Evolutionary conservation across 2,888 invertebrate genomes (phyloP), one percentile per base, ranked within the genome.

Genomic region (Griposia aprilina): DNA sequence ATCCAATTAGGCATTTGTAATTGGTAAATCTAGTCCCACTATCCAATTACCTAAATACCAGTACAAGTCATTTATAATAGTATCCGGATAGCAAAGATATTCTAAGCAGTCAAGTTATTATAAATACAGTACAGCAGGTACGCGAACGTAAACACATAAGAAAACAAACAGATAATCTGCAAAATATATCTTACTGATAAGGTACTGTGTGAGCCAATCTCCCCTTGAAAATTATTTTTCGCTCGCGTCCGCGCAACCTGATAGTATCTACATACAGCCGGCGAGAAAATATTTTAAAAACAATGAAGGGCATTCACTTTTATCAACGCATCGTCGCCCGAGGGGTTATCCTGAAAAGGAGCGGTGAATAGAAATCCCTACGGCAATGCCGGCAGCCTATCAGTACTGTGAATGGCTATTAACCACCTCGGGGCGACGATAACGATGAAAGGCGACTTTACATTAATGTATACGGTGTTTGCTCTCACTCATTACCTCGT

Each of bases 351-450:
- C 89, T 95, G 95, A 95, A 96, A 94, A 92, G 95, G 91, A 89
- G 83, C 88, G 83, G 81, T 95, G 95, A 95, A 95, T 95, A 93
- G 94, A 90, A 91, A 91, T 92, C 93, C 94, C 94, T 84, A 89
- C 90, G 93, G 94, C 92, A 89, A 90, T 91, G 92, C 93, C 92
- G 93, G 92, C 91, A 94, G 94, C 93, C 94, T 94, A 94, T 94
- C 94, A 94, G 93, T 93, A 92, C 93, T 90, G 92, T 95, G 95
- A 95, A 95, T 94, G 94, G 93, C 93, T 93, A 95, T 96, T 95
- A 95, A 94, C 94, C 95, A 95, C 95, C 95, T 95, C 94, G 93
- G 91, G 94, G 96, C 95, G 95, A 92, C 94, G 95, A 96, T 96
- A 95, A 95, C 95, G 92, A 84, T 95, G 94, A 95, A 96, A 95